Evolutionary conservation across 2,888 invertebrate species (phyloP).

Genomic region (Cephus rjabovi): DNA sequence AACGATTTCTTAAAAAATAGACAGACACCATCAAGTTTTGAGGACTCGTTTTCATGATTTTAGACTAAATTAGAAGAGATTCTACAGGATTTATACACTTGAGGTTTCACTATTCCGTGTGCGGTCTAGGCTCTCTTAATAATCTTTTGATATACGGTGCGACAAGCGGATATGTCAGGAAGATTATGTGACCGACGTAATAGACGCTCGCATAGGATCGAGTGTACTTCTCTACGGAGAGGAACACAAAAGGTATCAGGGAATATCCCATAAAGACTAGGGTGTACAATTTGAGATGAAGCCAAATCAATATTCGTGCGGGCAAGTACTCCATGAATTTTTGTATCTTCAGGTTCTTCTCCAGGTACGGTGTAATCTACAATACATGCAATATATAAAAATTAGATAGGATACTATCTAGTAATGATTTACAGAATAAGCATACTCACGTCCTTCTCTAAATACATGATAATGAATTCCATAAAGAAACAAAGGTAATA

Average conservation of each 20-base stretch:
- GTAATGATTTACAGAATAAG: background rate
- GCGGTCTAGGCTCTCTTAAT: conserved; percentile 34
- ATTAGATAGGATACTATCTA: background rate
- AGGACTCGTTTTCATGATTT: background rate
- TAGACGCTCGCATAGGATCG: conserved; percentile 73
- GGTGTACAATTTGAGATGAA: conserved; percentile 78
- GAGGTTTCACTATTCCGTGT: background rate
- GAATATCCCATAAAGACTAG: conserved; percentile 88
- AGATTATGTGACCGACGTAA: conserved; percentile 78
- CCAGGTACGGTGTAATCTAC: conserved; percentile 71
- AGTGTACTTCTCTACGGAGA: conserved; percentile 78
- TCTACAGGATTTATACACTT: background rate
- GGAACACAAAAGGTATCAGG: conserved; percentile 78
- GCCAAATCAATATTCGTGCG: conserved; percentile 68
- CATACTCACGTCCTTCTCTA: conserved; percentile 83
- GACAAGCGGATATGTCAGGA: conserved; percentile 74
- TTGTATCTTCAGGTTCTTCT: conserved; percentile 68
- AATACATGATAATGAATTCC: conserved; percentile 88
- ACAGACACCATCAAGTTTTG: background rate
- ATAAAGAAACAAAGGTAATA: conserved; percentile 94
- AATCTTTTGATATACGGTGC: conserved; percentile 59
- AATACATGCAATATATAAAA: conserved; percentile 35
- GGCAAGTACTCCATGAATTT: conserved; percentile 60
- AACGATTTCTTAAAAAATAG: background rate
- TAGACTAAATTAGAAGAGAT: background rate